These are phyloP conservation scores for Vanacampus margaritifer DNA, from an alignment of 2,113 vertebrate species.

Conservation along the genomic window DNA sequence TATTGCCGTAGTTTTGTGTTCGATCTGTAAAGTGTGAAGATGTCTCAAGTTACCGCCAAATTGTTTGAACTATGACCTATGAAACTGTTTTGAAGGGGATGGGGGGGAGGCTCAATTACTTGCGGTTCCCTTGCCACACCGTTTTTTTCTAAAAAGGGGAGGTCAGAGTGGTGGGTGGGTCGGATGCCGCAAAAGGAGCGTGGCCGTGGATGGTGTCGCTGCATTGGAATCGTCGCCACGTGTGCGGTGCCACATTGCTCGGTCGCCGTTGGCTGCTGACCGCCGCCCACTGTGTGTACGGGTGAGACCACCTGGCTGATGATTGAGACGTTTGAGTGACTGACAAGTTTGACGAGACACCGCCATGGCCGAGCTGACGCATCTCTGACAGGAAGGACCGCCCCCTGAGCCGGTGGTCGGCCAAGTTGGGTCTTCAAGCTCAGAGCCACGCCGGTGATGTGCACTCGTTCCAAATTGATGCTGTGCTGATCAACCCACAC, in stretches of 20 bases:
- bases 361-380: neutral
- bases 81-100: no score
- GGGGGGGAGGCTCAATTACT: neutral
- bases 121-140: neutral
- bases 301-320: conserved; percentile 69
- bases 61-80: no score
- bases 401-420: conserved; percentile 75
- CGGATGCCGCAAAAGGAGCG: conserved; percentile 69
- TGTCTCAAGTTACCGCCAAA: no score
- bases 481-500: conserved; percentile 77
- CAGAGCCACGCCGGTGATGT: conserved; percentile 57
- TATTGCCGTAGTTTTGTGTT: no score
- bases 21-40: no score
- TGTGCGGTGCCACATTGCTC: conserved; percentile 83
- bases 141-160: conserved; percentile 16
- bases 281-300: conserved; percentile 88
- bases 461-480: conserved; percentile 67
- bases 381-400: conserved; percentile 76
- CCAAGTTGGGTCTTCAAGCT: conserved; percentile 75
- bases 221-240: conserved; percentile 52
- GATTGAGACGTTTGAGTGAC: neutral
- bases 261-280: conserved; percentile 83
- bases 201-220: conserved; percentile 91
- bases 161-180: conserved; percentile 79
- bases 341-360: neutral